Percentiles rank a stretch among this genome's conserved stretches.
phyloP scores from a whole-genome alignment of 2,888 invertebrate genomes.

The Dryobota labecula region DNA sequence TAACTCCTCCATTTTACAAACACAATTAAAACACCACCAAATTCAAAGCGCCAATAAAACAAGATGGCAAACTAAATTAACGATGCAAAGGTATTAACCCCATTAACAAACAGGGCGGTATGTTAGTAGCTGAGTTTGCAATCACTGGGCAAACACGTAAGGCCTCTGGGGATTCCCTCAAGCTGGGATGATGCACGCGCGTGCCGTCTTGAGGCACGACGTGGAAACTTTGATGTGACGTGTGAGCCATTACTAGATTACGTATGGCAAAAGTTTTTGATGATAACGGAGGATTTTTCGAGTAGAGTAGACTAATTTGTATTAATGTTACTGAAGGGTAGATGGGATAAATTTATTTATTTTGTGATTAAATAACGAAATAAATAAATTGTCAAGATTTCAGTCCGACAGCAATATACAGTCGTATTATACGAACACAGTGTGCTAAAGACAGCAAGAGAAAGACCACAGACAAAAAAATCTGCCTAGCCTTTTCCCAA shows the following conservation, averaged over 20 bases:
- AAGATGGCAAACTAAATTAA: conserved; percentile 79
- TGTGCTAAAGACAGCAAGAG: background rate
- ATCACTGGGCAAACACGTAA: conserved; percentile 79
- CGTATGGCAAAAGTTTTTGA: conserved; percentile 44
- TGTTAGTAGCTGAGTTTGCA: conserved; percentile 75
- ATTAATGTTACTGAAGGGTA: background rate
- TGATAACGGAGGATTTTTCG: conserved; percentile 34
- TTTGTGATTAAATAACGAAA: background rate
- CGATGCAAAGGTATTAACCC: conserved; percentile 78
- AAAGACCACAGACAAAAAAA: background rate
- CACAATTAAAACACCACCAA: conserved; percentile 24
- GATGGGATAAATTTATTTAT: background rate
- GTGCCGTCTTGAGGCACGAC: conserved; percentile 63
- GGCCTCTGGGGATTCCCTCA: conserved; percentile 72
- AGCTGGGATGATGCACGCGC: conserved; percentile 71
- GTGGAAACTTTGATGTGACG: conserved; percentile 67
- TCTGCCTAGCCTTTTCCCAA: too few species aligned
- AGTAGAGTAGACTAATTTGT: conserved; percentile 1
- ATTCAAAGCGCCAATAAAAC: conserved; percentile 68
- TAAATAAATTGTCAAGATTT: background rate
- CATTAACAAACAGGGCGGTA: conserved; percentile 77
- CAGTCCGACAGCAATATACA: background rate
- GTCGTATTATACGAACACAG: too few species aligned
- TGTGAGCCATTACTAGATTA: conserved; percentile 64
- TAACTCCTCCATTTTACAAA: conserved; percentile 8